These are phyloP conservation scores for Eilema griseolum DNA, from an alignment of 2,888 invertebrate species.

Conservation along the genomic window DNA sequence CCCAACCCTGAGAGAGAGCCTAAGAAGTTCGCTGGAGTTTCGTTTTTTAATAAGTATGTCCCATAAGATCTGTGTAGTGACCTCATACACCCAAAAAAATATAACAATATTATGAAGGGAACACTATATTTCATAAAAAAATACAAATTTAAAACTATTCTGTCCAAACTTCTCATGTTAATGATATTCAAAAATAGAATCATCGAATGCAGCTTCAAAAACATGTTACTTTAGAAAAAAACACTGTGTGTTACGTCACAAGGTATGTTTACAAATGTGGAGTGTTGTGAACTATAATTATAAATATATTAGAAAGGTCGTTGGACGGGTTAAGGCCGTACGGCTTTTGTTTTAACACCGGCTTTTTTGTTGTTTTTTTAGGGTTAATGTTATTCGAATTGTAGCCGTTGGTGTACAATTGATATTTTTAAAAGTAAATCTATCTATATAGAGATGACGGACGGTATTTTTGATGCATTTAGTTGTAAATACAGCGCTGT, in stretches of 20 bases:
- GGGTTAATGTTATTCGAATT: conserved; percentile 13
- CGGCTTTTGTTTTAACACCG: conserved; percentile 60
- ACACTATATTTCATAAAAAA: background rate
- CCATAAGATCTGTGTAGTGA: no score
- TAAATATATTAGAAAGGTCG: conserved; percentile 85
- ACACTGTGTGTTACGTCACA: conserved; percentile 72
- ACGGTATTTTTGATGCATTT: background rate
- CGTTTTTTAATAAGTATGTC: no score
- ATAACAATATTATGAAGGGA: no score
- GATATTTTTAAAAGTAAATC: conserved; percentile 7
- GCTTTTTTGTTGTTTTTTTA: conserved; percentile 39
- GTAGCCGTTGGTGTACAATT: conserved; percentile 3
- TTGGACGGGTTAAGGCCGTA: conserved; percentile 77
- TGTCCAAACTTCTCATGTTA: background rate
- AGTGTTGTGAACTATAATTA: conserved; percentile 73
- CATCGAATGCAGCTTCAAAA: conserved; percentile 23
- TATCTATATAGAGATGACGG: background rate
- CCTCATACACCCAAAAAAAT: no score
- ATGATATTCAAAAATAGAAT: conserved; percentile 7
- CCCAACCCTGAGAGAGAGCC: no score
- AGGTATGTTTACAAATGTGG: conserved; percentile 79
- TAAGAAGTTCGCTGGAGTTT: no score
- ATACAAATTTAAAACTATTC: background rate
- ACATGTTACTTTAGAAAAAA: conserved; percentile 51
- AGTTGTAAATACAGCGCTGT: background rate